Base-by-base conservation (phyloP, 1,140 invertebrate species). In the Bombus confusus region DNA sequence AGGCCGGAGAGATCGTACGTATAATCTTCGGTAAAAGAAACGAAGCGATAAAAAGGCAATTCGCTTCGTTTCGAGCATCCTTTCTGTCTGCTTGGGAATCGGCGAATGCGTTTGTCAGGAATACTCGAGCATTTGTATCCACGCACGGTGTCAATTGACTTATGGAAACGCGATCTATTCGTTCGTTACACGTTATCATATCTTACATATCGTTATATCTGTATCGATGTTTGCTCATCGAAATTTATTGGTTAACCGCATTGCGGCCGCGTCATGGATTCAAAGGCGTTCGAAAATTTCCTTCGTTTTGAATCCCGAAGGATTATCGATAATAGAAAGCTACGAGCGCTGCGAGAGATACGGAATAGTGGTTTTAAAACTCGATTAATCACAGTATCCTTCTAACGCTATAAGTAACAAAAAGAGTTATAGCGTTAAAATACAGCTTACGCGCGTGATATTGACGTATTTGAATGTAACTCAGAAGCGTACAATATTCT, bases 241-340 rank as follows among this genome's bases (percentile, higher is more conserved):
- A 80, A 80, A 79, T 84, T 76, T 69, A 75, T 22, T n/a, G 66
- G 41, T 22, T 41, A 59, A 57, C 74, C 41, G 71, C 25, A 59
- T 71, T 59, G 78, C 66, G 80, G 31, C 31, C 57, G 18, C 28
- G 69, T 79, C 31, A 22, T 8, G 13, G 66, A 47, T 78, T 31
- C 31, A 37, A 43, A 81, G 15, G 15, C 2, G 47, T 12, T 47
- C 31, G 25, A 62, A 69, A 59, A 47, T 83, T 82, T 59, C 13
- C n/a, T 34, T 62, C 59, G 59, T 34, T 18, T 62, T 12, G 59
- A n/a, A 66, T 66, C n/a, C 15, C 12, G 1, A n/a, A 31, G 28
- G 59, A 25, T 37, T 10, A 69, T 69, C 68, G 68, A 39, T 39
- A 39, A 69, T 10, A 22, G 3, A 39, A 69, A 39, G 34, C 9